phyloP scores from a whole-genome alignment of 2,888 invertebrate species.

The Octodonta nipae region DNA sequence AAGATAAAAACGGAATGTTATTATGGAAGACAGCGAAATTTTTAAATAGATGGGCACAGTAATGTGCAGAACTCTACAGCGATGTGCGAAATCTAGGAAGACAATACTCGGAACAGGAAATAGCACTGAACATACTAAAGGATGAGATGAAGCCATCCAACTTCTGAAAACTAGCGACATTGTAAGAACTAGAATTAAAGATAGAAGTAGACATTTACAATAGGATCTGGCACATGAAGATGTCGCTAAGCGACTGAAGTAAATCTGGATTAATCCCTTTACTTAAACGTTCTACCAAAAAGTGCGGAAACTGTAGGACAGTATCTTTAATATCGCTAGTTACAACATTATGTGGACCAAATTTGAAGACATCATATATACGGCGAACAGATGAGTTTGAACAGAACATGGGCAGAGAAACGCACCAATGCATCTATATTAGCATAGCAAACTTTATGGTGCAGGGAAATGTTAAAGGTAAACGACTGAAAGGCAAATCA shows the following conservation, averaged over 20 bases:
- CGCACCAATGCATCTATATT: too few relatives aligned
- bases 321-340: slow-evolving; percentile 2
- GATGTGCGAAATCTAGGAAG: too few relatives aligned
- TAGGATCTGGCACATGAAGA: neutral
- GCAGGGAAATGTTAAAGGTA: too few relatives aligned
- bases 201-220: neutral
- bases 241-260: neutral
- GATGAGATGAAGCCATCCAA: neutral
- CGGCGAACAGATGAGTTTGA: too few relatives aligned
- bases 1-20: slow-evolving; percentile 1
- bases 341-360: too few relatives aligned
- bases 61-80: too few relatives aligned
- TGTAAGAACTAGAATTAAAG: neutral
- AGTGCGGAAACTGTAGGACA: slow-evolving; percentile 1
- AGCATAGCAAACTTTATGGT: too few relatives aligned
- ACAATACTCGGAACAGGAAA: neutral
- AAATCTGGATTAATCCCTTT: neutral
- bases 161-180: neutral
- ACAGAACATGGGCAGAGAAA: too few relatives aligned
- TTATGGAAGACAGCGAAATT: neutral
- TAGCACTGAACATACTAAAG: slow-evolving; percentile 1
- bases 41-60: slow-evolving; percentile 1
- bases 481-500: too few relatives aligned
- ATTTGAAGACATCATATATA: too few relatives aligned
- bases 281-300: neutral